A percentile compares a stretch with the other conserved stretches of the same genome.
Evolutionary conservation across 2,113 vertebrate species (phyloP).

Genomic region (Rhadina sibilatrix): DNA sequence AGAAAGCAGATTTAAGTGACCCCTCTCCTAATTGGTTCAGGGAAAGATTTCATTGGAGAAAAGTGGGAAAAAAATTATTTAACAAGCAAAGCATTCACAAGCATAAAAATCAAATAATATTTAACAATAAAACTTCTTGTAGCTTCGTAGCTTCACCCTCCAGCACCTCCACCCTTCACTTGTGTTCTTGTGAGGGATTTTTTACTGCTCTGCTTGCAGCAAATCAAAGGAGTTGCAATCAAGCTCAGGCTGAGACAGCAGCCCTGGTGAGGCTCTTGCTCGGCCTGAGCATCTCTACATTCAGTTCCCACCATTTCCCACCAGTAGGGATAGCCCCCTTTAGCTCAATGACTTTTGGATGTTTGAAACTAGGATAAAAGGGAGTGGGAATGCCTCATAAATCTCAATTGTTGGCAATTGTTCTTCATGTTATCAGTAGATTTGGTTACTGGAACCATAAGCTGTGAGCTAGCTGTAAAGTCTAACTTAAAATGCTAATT

Average conservation of each 20-base stretch:
- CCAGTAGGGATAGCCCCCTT: neutral
- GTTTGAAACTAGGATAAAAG: neutral
- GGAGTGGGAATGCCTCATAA: neutral
- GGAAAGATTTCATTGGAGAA: neutral
- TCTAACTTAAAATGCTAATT: neutral
- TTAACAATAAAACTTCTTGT: neutral
- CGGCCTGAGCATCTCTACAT: neutral
- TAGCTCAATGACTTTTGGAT: neutral
- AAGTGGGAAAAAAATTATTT: neutral
- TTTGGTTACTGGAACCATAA: neutral
- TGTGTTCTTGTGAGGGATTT: neutral
- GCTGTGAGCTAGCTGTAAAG: neutral
- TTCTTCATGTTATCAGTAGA: neutral
- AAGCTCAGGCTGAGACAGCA: neutral
- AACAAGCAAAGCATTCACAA: neutral
- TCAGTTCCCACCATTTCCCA: neutral
- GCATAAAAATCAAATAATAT: neutral
- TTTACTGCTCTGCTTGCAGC: neutral
- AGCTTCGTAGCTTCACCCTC: neutral
- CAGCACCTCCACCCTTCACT: neutral
- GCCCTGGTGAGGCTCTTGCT: neutral
- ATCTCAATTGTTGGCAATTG: neutral
- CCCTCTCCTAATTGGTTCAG: neutral
- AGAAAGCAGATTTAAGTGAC: neutral
- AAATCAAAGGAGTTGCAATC: neutral